phyloP scores from a whole-genome alignment of 2,888 invertebrate species.

The Diogma glabrata region DNA sequence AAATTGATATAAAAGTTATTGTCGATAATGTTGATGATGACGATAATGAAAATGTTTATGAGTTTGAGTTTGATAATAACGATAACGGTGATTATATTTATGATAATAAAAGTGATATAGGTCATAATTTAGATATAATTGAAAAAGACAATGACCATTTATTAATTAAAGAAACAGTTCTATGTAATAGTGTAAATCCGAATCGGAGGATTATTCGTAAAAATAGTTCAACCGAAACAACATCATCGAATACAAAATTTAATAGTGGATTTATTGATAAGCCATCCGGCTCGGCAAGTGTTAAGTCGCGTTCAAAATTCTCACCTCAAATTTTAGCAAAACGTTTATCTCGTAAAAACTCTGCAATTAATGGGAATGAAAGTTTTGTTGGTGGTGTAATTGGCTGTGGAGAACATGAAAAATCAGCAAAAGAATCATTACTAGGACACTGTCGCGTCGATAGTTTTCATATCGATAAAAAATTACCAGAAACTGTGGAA shows the following conservation, averaged over 20 bases:
- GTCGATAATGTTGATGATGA: slow-evolving; percentile 2
- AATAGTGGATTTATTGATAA: background rate
- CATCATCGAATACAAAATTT: slow-evolving; percentile 5
- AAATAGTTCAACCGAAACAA: slow-evolving; percentile 1
- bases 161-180: too few relatives aligned
- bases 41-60: background rate
- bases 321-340: slow-evolving; percentile 23
- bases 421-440: slow-evolving; percentile 21
- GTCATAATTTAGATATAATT: background rate
- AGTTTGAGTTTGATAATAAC: slow-evolving; percentile 4
- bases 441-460: slow-evolving; percentile 21
- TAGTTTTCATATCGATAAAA: slow-evolving; percentile 20
- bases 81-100: background rate
- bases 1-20: slow-evolving; percentile 9
- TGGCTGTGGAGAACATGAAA: slow-evolving; percentile 8
- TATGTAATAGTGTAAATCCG: too few relatives aligned
- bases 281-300: background rate
- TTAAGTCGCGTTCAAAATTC: slow-evolving; percentile 21
- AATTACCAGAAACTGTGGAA: slow-evolving; percentile 26
- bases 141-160: background rate
- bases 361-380: background rate
- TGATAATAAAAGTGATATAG: background rate
- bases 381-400: background rate
- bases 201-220: background rate
- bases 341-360: slow-evolving; percentile 20